Base-by-base conservation (phyloP, 2,113 vertebrate genomes). In the Sitta europaea region DNA sequence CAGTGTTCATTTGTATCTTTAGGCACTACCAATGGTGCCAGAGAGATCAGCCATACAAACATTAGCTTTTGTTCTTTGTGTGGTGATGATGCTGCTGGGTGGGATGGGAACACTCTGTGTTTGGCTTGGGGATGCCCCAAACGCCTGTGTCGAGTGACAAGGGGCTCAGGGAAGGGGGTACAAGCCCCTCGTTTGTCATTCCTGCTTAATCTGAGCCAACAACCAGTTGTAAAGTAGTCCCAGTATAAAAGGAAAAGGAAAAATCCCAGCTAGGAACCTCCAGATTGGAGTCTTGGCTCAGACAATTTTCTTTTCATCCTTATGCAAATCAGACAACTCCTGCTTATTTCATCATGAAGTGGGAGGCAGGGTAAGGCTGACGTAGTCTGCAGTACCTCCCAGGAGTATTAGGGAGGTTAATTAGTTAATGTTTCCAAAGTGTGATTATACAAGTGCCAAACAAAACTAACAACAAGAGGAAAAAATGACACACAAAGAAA, bases 391-490 rank as follows among this genome's bases (percentile, higher is more conserved):
- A 86, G 76, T 35, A 95, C 92, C 90, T 90, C 96, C 93, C 96
- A 96, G 88, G 76, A 97, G 75, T 57, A 88, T 93, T 94, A 92
- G 65, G 90, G 72, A 90, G 86, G 95, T 92, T 96, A 97, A 95
- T 96, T 94, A 96, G 90, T 92, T 97, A 96, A 84, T 94, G 79
- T 84, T 96, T 93, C 86, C 80, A 91, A 96, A 94, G 93, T 59
- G 88, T 86, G 91, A 71, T 92, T 92, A 92, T 90, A 92, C 55
- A 71, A 77, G 83, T 78, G 93, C 95, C 92, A 94, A 94, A 85
- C 55, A 94, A 90, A 97, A 93, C 88, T 77, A 93, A 80, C 71
- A 84, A 75, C 47, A 83, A 67, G 92, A 83, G 78, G 86, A 93
- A 94, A 92, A 94, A 95, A 92, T 90, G 90, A 86, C 82, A 95